Evolutionary conservation across 1,140 invertebrate genomes (phyloP), one percentile per base, ranked within the genome.

Genomic region (Metaphire vulgaris): DNA sequence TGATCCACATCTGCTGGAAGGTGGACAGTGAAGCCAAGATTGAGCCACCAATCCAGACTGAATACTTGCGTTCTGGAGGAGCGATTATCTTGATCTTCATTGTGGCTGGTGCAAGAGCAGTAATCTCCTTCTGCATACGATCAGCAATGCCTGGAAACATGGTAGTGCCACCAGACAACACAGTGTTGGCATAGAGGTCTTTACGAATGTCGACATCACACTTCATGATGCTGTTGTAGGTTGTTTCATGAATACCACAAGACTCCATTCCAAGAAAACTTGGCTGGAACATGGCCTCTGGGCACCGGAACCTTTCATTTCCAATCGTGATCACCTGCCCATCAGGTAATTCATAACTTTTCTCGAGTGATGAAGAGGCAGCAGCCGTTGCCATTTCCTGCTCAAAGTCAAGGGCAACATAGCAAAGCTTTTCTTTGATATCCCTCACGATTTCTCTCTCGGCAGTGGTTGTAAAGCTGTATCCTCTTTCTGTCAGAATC

Each of bases 391-490:
- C 92, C 94, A 96, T 96, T 88, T 96, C 94, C 88, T 95, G 93
- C 65, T 84, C 82, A 79, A 85, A 85, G 89, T 96, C 94, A 30
- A 95, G 88, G 64, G 93, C 94, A 67, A 96, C 93, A 84, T 94
- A 95, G 89, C 92, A 94, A 74, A 94, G 88, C 86, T 94, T 95
- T 85, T 83, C 83, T 75, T 84, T 96, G 89, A 96, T 95, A 88
- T 97, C 94, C 86, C 95, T 91, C 41, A 96, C 95, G 84, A 97
- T 97, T 91, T 97, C 94, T 88, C 94, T 89, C 87, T 97, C 95
- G 87, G 95, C 95, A 31, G 83, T 97, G 87, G 95, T 97, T 82
- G 94, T 96, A 91, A 97, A 97, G 29, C 92, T 93, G 89, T 97
- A 97, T 81, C 95, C 95, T 86, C 95, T 90, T 89, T 97, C 95